These are phyloP conservation scores for Ictalurus punctatus DNA, from an alignment of 2,113 vertebrate species.

Conservation along the genomic window DNA sequence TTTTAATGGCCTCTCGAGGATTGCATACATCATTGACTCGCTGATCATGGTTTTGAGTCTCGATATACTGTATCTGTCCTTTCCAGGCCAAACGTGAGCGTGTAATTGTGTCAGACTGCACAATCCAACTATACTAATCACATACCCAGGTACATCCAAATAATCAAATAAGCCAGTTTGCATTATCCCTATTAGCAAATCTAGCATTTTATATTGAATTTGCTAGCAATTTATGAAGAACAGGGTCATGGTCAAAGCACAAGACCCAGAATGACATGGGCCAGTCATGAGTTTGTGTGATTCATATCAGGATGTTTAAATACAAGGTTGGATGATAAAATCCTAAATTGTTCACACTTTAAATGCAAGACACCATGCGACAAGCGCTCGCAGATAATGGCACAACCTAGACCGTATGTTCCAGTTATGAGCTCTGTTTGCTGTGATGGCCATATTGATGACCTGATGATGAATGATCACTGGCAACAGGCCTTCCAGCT, in stretches of 20 bases:
- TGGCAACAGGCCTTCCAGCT: not conserved
- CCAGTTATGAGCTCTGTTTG: not conserved
- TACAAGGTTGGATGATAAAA: not conserved
- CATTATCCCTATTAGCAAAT: not conserved
- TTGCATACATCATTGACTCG: not conserved
- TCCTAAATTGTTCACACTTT: not conserved
- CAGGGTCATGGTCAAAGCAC: not conserved
- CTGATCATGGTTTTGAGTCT: not conserved
- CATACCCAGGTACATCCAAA: not conserved
- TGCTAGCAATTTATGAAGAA: not conserved
- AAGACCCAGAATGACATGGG: not conserved
- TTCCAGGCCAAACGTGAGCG: not conserved
- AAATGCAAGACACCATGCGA: not conserved
- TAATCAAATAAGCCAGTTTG: not conserved
- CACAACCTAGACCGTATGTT: slow-evolving; percentile 21
- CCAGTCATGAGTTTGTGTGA: not conserved
- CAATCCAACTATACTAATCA: not conserved
- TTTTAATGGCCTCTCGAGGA: not conserved
- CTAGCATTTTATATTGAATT: too few species aligned
- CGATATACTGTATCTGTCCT: not conserved
- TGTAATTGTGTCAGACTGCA: not conserved
- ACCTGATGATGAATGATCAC: slow-evolving; percentile 18
- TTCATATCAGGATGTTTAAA: not conserved
- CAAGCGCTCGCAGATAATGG: not conserved
- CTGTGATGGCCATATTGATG: slow-evolving; percentile 5